phyloP scores from a whole-genome alignment of 2,113 vertebrate species.

The Bungarus multicinctus region DNA sequence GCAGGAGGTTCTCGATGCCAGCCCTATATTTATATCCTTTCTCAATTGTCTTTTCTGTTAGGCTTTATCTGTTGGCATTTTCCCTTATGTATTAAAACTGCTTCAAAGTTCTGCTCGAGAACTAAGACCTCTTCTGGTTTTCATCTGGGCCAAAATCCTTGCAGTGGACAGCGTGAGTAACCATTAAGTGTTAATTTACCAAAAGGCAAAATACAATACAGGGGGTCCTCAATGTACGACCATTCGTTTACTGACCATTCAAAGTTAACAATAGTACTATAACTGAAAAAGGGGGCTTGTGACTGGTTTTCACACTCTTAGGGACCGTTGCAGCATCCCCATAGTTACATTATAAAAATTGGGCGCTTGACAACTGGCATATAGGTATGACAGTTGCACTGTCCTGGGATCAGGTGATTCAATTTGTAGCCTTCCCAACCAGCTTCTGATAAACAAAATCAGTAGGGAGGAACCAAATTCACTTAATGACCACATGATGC shows the following conservation, averaged over 20 bases:
- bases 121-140: conserved; percentile 91
- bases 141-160: conserved; percentile 99
- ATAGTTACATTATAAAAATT: background rate
- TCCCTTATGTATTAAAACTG: conserved; percentile 95
- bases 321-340: background rate
- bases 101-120: conserved; percentile 96
- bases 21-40: background rate
- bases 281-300: background rate
- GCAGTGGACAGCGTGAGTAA: conserved; percentile 96
- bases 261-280: background rate
- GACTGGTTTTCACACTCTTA: background rate
- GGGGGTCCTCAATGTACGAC: background rate
- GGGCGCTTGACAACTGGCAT: background rate
- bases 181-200: background rate
- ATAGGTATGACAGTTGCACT: background rate
- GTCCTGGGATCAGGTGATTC: background rate
- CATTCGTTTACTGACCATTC: background rate
- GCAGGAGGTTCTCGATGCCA: background rate
- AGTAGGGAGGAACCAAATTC: background rate
- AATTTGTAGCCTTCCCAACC: background rate
- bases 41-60: conserved; percentile 52
- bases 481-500: background rate
- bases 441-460: background rate
- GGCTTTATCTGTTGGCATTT: conserved; percentile 97
- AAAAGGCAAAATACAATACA: background rate